These are phyloP conservation scores for Trichonephila clavata DNA, from an alignment of 1,140 invertebrate species.

Conservation along the genomic window DNA sequence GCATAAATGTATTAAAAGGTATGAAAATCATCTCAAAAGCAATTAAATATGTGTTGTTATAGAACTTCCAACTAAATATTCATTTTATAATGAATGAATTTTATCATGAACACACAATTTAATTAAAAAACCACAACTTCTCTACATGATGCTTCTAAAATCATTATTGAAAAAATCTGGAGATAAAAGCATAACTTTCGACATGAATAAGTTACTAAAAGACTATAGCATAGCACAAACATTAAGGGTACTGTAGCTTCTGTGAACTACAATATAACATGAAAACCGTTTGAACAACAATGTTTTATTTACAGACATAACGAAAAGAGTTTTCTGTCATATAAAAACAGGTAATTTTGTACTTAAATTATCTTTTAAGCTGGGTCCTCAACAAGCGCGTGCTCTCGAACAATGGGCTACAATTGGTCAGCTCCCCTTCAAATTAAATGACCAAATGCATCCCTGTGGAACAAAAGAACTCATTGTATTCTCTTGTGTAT, in stretches of 20 bases:
- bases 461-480: not conserved
- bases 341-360: not conserved
- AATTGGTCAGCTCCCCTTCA: not conserved
- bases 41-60: too few species aligned
- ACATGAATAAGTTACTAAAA: not conserved
- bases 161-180: not conserved
- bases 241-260: not conserved
- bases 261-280: not conserved
- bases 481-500: conserved; percentile 1
- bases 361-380: not conserved
- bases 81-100: too few species aligned
- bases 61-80: too few species aligned
- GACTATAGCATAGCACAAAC: not conserved
- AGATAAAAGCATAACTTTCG: not conserved
- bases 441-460: not conserved
- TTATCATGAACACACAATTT: too few species aligned
- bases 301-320: not conserved
- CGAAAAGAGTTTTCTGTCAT: not conserved
- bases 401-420: not conserved
- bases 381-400: not conserved
- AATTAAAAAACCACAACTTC: not conserved
- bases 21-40: too few species aligned
- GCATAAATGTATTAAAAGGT: too few species aligned
- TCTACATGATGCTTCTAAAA: not conserved
- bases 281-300: not conserved